Percentiles rank a stretch among this genome's conserved stretches.
These are phyloP conservation scores for Lepisosteus oculatus DNA, from an alignment of 2,113 vertebrate genomes.

Conservation along the genomic window DNA sequence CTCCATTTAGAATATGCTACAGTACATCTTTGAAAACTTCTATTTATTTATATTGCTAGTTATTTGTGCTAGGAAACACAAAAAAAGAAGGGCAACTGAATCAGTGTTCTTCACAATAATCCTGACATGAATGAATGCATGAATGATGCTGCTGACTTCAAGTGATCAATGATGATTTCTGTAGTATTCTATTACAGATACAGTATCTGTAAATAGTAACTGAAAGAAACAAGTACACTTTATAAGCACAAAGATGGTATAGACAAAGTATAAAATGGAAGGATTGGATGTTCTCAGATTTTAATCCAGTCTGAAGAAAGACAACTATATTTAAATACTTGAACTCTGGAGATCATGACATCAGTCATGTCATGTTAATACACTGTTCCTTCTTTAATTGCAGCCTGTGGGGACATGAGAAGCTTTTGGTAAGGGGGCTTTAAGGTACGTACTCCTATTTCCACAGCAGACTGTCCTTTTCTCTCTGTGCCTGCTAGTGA, in stretches of 20 bases:
- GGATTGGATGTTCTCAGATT: not conserved
- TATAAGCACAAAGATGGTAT: not conserved
- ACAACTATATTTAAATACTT: conserved; percentile 13
- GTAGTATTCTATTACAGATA: too few relatives aligned
- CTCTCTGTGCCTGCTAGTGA: conserved; percentile 32
- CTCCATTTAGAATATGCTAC: too few relatives aligned
- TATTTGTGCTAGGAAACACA: too few relatives aligned
- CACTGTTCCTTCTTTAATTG: not conserved
- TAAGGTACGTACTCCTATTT: conserved; percentile 44
- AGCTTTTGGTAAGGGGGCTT: not conserved
- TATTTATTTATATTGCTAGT: too few relatives aligned
- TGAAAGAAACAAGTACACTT: not conserved
- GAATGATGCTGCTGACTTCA: too few relatives aligned
- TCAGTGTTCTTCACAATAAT: too few relatives aligned
- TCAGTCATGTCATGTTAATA: conserved; percentile 11
- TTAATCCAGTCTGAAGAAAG: not conserved
- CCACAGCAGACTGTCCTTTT: conserved; percentile 48
- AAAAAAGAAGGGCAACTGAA: too few relatives aligned
- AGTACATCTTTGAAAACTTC: too few relatives aligned
- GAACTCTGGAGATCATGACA: conserved; percentile 1
- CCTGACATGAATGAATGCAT: too few relatives aligned
- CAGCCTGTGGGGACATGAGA: not conserved
- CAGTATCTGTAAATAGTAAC: too few relatives aligned
- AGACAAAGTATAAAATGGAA: not conserved
- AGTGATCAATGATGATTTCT: too few relatives aligned